Evolutionary conservation across 2,888 invertebrate species (phyloP), one percentile per base, ranked within the genome.

Genomic region (Phengaris arion): DNA sequence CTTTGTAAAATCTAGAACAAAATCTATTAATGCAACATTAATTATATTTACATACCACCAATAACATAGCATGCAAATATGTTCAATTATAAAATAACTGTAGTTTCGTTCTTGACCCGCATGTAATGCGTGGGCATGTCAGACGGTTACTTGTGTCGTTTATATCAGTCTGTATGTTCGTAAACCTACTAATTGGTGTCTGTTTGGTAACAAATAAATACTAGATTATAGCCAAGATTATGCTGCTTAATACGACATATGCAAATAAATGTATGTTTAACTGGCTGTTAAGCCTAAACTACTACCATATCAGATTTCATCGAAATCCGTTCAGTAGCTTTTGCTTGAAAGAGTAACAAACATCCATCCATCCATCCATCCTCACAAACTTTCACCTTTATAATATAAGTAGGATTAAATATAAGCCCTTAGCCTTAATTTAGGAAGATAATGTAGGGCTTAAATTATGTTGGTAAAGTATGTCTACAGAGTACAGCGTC

Each of bases 81-180:
- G 48, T 68, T 68, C 15, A 68, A 68, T 68, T 46, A 68, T 68
- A 68, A 72, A 72, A 12, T 54, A 22, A 51, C 72, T 51, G 51
- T 35, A 15, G 15, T 51, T 48, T 55, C n/a, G 55, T 12, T 72
- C 72, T 72, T 72, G 72, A 72, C 72, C 72, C 3, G 54, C 22
- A 15, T 12, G 12, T 15, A 69, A 15, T 13, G 52, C 72, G 72
- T 72, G 72, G 54, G 72, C 54, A 52, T 52, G 35, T 72, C 52
- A 35, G 52, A 69, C 15, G 51, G 69, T 15, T 10, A 48, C 15
- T 15, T 51, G 69, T 69, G 15, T 69, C 69, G 15, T 51, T 51
- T 69, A 69, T 22, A 9, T 51, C 69, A n/a, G 48, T 5, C 69
- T 51, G 69, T 48, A 10, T 35, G 35, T 15, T 69, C 48, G 51